These are phyloP conservation scores for Oreochromis tanganicae DNA, from an alignment of 2,113 vertebrate species.

Conservation along the genomic window DNA sequence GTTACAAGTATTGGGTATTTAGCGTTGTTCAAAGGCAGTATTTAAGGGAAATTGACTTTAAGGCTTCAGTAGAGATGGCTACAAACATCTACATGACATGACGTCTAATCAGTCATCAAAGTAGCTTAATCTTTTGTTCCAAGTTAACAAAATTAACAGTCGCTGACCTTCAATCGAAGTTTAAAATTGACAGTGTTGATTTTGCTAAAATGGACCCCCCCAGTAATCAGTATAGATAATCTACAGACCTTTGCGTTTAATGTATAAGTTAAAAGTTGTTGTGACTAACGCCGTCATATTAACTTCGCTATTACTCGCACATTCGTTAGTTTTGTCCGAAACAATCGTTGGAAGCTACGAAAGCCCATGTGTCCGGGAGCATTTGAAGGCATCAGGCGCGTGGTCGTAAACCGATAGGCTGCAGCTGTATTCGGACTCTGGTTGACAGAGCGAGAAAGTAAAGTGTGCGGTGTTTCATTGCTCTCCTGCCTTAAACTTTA, in stretches of 20 bases:
- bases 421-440: background rate
- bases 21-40: background rate
- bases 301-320: background rate
- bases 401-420: conserved; percentile 5
- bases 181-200: background rate
- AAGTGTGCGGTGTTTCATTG: background rate
- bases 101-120: fast-evolving
- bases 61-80: fast-evolving
- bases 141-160: background rate
- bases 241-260: background rate
- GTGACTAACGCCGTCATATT: background rate
- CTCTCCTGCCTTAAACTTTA: background rate
- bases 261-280: background rate
- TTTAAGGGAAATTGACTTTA: background rate
- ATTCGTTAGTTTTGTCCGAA: background rate
- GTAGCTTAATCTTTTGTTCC: background rate
- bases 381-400: conserved; percentile 17
- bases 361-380: background rate
- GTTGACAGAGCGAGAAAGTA: conserved; percentile 5
- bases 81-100: background rate
- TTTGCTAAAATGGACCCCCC: background rate
- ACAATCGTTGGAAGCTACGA: background rate
- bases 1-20: background rate
- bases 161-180: background rate
- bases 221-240: background rate